Percentiles rank a stretch among this genome's conserved stretches.
phyloP scores from a whole-genome alignment of 2,797 vertebrate species.

The Apogon talboti region DNA sequence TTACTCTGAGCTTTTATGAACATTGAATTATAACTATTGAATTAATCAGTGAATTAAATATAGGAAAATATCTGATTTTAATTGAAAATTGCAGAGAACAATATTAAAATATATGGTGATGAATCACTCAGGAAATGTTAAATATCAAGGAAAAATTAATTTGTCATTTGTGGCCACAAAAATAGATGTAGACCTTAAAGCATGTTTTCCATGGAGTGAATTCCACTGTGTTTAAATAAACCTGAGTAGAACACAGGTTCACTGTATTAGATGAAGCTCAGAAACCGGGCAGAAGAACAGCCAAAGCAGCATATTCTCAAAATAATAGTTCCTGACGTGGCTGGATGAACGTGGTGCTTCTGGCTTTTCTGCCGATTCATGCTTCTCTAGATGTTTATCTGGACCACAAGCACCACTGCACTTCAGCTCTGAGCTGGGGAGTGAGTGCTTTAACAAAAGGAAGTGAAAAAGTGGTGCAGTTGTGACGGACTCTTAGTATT shows the following conservation, averaged over 20 bases:
- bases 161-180: no score
- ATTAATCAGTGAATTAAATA: no score
- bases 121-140: no score
- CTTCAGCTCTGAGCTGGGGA: constrained; percentile 2
- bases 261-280: constrained; percentile 1
- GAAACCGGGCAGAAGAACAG: constrained; percentile 7
- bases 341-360: constrained; percentile 32
- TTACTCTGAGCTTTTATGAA: no score
- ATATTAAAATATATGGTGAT: no score
- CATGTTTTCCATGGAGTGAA: no score
- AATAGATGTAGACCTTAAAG: no score
- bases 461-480: neutral
- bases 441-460: neutral
- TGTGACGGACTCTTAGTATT: neutral
- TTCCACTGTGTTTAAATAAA: neutral
- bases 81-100: no score
- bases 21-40: no score
- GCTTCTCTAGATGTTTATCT: constrained; percentile 39
- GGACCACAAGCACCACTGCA: constrained; percentile 12
- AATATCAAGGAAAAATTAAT: no score
- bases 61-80: no score
- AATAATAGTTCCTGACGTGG: constrained; percentile 37
- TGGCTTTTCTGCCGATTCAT: constrained; percentile 18
- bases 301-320: constrained; percentile 27
- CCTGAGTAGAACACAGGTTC: neutral